phyloP scores from a whole-genome alignment of 2,113 vertebrate genomes.

The Archocentrus centrarchus region DNA sequence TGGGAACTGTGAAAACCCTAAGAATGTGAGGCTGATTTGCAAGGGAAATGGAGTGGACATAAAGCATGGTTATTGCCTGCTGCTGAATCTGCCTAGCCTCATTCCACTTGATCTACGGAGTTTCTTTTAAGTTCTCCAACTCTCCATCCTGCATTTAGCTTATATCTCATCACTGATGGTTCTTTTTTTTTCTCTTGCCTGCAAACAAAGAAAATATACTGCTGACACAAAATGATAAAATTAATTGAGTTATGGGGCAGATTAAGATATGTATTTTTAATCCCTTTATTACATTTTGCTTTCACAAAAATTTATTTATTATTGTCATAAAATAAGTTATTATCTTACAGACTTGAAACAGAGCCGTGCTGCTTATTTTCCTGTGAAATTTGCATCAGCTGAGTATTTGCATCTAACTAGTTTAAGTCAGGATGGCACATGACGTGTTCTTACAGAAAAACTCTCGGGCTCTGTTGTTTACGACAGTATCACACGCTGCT shows the following conservation, averaged over 20 bases:
- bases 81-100: constrained; percentile 34
- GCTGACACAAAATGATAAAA: background rate
- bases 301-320: background rate
- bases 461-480: constrained; percentile 23
- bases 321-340: background rate
- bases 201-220: background rate
- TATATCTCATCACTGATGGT: background rate
- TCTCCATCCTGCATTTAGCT: background rate
- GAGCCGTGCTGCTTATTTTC: background rate
- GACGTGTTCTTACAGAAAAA: background rate
- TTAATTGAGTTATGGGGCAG: background rate
- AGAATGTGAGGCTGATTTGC: constrained; percentile 80
- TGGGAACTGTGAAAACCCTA: constrained; percentile 50
- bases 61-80: constrained; percentile 66
- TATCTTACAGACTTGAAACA: background rate
- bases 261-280: background rate
- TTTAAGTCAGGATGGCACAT: background rate
- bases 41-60: constrained; percentile 83
- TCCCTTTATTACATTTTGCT: background rate
- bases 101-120: constrained; percentile 37
- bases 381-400: background rate
- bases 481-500: background rate
- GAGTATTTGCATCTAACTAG: background rate
- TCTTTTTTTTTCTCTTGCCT: background rate
- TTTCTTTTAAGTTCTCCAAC: constrained; percentile 1